Percentiles rank a stretch among this genome's conserved stretches.
Conservation (phyloP, 2,113 vertebrate species). For the Genyomyrus donnyi region DNA sequence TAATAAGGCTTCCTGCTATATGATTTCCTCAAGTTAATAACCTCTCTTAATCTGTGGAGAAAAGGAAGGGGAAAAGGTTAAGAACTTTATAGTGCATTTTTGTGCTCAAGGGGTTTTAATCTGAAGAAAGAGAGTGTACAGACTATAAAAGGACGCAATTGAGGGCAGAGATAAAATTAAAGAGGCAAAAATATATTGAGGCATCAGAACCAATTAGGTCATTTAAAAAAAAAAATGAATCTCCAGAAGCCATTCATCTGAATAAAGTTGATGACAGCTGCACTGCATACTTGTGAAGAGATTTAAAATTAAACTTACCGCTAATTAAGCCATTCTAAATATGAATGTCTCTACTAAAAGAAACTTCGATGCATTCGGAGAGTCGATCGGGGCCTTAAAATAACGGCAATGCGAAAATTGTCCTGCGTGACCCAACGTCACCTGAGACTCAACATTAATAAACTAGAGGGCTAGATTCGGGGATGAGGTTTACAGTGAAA, state of each 20-base stretch:
- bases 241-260: conserved; percentile 26
- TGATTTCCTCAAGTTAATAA: not conserved
- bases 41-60: not conserved
- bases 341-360: conserved; percentile 2
- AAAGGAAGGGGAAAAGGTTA: conserved; percentile 25
- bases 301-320: conserved; percentile 10
- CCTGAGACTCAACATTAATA: not conserved
- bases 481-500: not conserved
- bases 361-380: not conserved
- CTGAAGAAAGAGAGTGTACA: conserved; percentile 26
- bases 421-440: not conserved
- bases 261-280: conserved; percentile 22
- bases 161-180: conserved; percentile 39
- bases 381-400: not conserved
- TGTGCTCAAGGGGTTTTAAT: conserved; percentile 27
- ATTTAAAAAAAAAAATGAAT: conserved; percentile 30
- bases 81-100: conserved; percentile 31
- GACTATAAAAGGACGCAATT: conserved; percentile 41
- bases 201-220: conserved; percentile 34
- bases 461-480: not conserved
- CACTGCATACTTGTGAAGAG: conserved; percentile 2
- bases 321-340: conserved; percentile 23
- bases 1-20: not conserved
- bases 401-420: not conserved
- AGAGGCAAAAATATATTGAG: conserved; percentile 34